Conservation (phyloP, 2,113 vertebrate species). For the Ictalurus furcatus region DNA sequence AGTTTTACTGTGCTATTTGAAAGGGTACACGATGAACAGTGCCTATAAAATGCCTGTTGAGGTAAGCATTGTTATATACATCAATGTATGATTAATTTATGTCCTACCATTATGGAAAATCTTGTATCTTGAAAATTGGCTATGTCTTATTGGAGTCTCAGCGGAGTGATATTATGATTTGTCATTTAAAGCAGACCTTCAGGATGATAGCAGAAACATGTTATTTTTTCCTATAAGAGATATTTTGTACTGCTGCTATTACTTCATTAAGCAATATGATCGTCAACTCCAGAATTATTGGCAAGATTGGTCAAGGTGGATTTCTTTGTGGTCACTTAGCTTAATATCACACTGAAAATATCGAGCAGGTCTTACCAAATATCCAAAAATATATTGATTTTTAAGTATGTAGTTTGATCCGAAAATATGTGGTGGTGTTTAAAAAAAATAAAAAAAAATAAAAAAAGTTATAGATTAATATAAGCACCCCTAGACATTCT, state of each 20-base stretch:
- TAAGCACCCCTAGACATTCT: neutral
- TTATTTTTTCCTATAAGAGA: neutral
- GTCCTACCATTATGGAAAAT: slow-evolving; percentile 3
- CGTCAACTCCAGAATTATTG: neutral
- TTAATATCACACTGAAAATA: neutral
- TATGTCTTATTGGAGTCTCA: neutral
- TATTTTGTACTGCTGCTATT: neutral
- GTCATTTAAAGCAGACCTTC: neutral
- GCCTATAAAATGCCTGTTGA: slow-evolving; percentile 17
- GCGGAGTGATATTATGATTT: neutral
- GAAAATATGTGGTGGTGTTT: too few species aligned
- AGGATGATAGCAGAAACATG: neutral
- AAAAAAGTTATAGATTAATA: too few species aligned
- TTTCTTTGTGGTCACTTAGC: neutral
- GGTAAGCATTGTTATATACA: slow-evolving; percentile 6
- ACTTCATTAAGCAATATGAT: neutral
- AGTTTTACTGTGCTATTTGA: slow-evolving; percentile 12
- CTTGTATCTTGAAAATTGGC: neutral
- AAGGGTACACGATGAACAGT: slow-evolving; percentile 4
- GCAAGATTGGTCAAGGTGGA: neutral
- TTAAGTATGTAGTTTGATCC: neutral
- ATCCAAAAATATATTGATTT: neutral
- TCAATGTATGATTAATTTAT: slow-evolving; percentile 8
- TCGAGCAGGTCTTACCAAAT: neutral
- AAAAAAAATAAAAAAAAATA: too few species aligned